A percentile compares a stretch with the other conserved stretches of the same genome.
Evolutionary conservation across 2,113 vertebrate species (phyloP).

Genomic region (Engystomops pustulosus): DNA sequence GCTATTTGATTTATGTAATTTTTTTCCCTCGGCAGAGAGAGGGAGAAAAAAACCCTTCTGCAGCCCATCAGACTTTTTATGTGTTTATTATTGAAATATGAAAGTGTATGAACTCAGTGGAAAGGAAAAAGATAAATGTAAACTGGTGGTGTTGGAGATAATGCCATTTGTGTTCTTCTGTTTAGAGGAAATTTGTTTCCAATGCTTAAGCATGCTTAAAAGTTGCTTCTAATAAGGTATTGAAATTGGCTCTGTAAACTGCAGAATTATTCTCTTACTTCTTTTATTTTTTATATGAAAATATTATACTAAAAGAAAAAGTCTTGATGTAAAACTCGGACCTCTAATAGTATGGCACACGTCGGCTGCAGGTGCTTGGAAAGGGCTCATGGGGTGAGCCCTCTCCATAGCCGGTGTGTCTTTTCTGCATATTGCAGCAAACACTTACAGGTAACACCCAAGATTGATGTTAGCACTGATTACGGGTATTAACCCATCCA

Average conservation of each 20-base stretch:
- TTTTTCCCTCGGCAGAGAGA: slow-evolving; percentile 57
- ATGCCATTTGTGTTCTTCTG: slow-evolving; percentile 46
- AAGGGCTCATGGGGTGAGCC: no score
- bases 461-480: no score
- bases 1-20: slow-evolving; percentile 68
- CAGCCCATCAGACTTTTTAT: slow-evolving; percentile 62
- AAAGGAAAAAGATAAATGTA: slow-evolving; percentile 61
- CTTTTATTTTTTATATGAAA: slow-evolving; percentile 13
- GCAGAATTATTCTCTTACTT: not conserved
- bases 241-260: slow-evolving; percentile 14
- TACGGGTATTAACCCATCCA: no score
- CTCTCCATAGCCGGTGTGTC: no score
- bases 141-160: slow-evolving; percentile 49
- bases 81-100: slow-evolving; percentile 63
- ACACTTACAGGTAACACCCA: no score
- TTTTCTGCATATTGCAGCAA: no score
- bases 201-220: slow-evolving; percentile 40
- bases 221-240: slow-evolving; percentile 12
- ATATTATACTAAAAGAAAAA: not conserved
- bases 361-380: no score
- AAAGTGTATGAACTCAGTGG: slow-evolving; percentile 58
- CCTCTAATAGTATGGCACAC: no score
- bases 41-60: slow-evolving; percentile 61
- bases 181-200: slow-evolving; percentile 55
- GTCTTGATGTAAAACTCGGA: not conserved